Conservation (phyloP, 2,888 invertebrate species). For the Cheilosia variabilis region DNA sequence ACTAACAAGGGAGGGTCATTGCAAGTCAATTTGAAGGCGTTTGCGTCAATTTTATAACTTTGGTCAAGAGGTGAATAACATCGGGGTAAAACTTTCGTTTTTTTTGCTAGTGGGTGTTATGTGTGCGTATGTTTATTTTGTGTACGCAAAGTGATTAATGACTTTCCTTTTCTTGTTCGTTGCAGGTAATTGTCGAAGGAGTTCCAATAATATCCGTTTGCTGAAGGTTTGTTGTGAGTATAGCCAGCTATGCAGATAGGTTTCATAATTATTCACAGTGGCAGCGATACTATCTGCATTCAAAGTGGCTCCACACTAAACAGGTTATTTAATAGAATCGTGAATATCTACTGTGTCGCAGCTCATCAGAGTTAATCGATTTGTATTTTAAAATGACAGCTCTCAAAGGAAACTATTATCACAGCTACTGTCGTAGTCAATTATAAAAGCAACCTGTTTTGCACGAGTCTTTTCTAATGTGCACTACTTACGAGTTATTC, state of each 20-base stretch:
- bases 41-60: conserved; percentile 50
- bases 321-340: background rate
- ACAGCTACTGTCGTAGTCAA: background rate
- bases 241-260: background rate
- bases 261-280: background rate
- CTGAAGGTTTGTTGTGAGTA: too few relatives aligned
- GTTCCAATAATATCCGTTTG: background rate
- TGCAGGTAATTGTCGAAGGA: conserved; percentile 38
- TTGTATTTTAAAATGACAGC: conserved; percentile 12
- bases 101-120: conserved; percentile 6
- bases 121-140: background rate
- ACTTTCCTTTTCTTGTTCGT: conserved; percentile 14
- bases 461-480: background rate
- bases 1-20: conserved; percentile 40
- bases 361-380: conserved; percentile 23
- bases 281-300: background rate
- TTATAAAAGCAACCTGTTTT: background rate
- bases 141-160: conserved; percentile 9
- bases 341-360: background rate
- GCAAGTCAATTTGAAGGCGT: conserved; percentile 40
- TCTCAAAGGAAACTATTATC: background rate
- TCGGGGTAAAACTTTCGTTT: conserved; percentile 1
- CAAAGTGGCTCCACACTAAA: background rate
- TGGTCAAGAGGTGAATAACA: conserved; percentile 51
- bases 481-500: background rate